Base-by-base conservation (phyloP, 2,797 vertebrate species). In the Bovichtus diacanthus region DNA sequence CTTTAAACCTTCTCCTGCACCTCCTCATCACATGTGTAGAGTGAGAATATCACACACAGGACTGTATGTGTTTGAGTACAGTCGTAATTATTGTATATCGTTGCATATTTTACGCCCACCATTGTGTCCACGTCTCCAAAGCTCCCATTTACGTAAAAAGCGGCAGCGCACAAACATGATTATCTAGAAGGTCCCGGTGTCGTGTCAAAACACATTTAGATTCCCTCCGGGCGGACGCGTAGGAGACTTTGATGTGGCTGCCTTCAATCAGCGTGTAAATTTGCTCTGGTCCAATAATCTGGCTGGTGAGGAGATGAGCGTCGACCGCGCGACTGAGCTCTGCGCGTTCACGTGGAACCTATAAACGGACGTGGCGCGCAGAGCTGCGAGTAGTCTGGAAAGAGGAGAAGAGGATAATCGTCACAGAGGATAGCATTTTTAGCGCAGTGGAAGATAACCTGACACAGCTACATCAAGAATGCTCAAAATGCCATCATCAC, bases 321-420 rank as follows among this genome's bases (percentile, higher is more conserved):
- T 62, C 69, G 46, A 21, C 18, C 29, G 64, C 81, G 81, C 76
- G 79, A 4, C 72, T 41, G 79, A 74, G 87, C 67, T 51, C 23
- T 58, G 92, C 93, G 92, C 92, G 88, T 74, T 77, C 88, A 77
- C 83, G 88, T 49, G 81, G 82, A 76, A 34, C 77, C 77, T 95
- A 95, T 95, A 95, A 94, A 93, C 89, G 70, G 71, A 60, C 25
- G 90, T 58, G 77, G 87, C 62, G 92, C 87, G 81, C 87, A 56
- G 65, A 81, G 86, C 82, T 70, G 84, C 34, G 79, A 86, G 87
- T 76, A 66, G 74, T 78, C 46, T 53, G 76, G 59, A 67, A 80
- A 83, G 81, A 76, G 72, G 74, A 78, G 81, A 72, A 25, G 64
- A 74, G 60, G 66, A 80, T 60, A 12, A 65, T 7, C 11, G 47